Conservation (phyloP, 1,140 invertebrate species). For the Apis laboriosa region DNA sequence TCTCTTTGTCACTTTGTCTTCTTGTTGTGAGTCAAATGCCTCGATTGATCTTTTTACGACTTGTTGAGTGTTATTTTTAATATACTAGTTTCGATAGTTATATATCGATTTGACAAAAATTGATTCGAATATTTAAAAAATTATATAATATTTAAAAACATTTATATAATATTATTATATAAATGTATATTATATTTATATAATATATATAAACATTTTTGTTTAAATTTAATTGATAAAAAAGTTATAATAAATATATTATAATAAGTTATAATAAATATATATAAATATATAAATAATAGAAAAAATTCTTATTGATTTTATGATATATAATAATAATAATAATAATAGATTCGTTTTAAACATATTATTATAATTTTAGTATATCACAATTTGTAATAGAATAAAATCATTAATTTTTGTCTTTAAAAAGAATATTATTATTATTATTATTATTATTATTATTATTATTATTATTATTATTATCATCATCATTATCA, state of each 20-base stretch:
- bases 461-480: too few species aligned
- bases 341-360: background rate
- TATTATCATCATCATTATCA: too few species aligned
- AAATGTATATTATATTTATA: too few species aligned
- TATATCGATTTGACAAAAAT: background rate
- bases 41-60: background rate
- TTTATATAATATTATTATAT: too few species aligned
- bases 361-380: background rate
- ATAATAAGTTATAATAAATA: too few species aligned
- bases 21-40: background rate
- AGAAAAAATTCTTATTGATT: background rate
- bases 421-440: too few species aligned
- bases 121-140: too few species aligned
- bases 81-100: too few species aligned
- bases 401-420: background rate
- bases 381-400: background rate
- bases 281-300: too few species aligned
- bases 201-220: background rate
- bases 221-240: background rate
- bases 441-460: too few species aligned
- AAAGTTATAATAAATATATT: background rate
- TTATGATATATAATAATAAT: too few species aligned
- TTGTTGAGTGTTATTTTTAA: slow-evolving; percentile 17
- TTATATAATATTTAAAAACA: too few species aligned
- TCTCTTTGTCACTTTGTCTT: background rate